Base-by-base conservation (phyloP, 2,888 invertebrate species). In the Lasioglossum figueresi region DNA sequence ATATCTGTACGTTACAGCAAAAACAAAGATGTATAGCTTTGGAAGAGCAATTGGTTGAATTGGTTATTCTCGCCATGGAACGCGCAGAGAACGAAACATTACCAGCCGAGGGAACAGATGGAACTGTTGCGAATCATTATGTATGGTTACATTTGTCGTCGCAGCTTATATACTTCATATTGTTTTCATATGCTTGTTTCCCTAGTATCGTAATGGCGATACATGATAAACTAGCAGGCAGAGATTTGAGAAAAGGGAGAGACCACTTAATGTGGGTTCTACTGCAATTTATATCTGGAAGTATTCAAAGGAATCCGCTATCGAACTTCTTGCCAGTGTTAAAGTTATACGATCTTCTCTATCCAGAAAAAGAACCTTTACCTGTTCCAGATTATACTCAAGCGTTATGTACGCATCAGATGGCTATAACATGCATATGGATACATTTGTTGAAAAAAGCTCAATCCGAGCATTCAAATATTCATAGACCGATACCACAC, bases 181-280 rank as follows among this genome's bases (percentile, higher is more conserved):
- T 99, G 2, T 99, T 98, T 94, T 99, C 99, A 93, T 98, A 98
- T 95, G 98, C 98, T 0, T 98, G 97, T 88, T 99, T 99, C 93
- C 98, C 98, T 52, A 98, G 98, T 93, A 98, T 99, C 93, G 98
- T 99, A 0, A 96, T 98, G 95, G 97, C 98, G 0, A 96, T 99
- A 52, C 98, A 98, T 94, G 97, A 98, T 83, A 98, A 98, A 96
- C 95, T 98, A 59, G 96, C 97, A 70, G 97, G 97, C 12, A 96
- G 97, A 89, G 98, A 98, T 93, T 96, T 99, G 93, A 96, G 97
- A 84, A 98, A 98, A 95, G 99, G 99, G 0, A 96, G 99, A 74
- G 99, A 99, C 95, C 99, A 99, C 92, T 95, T 99, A n/a, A 99
- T 99, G 99, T 99, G 99, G 99, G 98, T 99, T 34, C 95, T 99